Evolutionary conservation across 2,797 vertebrate species (phyloP), one percentile per base, ranked within the genome.

Genomic region (Lagocephalus sceleratus): DNA sequence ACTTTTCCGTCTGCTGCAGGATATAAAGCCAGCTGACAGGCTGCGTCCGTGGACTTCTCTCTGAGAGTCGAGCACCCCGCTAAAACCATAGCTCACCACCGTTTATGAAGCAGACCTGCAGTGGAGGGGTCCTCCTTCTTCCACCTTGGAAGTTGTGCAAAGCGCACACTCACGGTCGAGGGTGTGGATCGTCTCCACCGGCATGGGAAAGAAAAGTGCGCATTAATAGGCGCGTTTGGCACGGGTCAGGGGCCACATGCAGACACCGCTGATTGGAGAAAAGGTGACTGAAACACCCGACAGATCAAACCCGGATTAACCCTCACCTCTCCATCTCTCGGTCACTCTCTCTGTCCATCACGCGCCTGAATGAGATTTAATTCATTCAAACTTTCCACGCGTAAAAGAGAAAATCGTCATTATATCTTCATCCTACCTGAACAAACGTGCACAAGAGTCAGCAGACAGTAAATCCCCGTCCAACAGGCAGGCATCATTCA

Each of bases 401-500:
- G 8, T 44, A 15, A 2, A 40, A 44, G 8, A 20, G 5, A 20
- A 20, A 2, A 44, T 19, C 4, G 20, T 9, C 19, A 12, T 20
- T 19, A 7, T 19, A 35, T 25, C 12, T 7, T n/a, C 57, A 57
- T 22, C 12, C 16, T 89, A 91, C 90, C 90, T 90, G 89, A 77
- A 73, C 74, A 89, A 68, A 85, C 67, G 25, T 84, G 83, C 20
- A 89, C 75, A 69, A 84, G 71, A 67, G 82, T 82, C 76, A 89
- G 71, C 29, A 91, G 70, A 60, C 75, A 67, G 68, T 77, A 85
- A 82, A 86, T 75, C 43, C 87, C 84, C 56, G 68, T 71, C 59
- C 62, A 66, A 68, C 70, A 54, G 60, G 74, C 72, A 84, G 84
- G 68, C 90, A 90, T 90, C 82, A 51, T 86, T 87, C 75, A 78